A percentile compares a stretch with the other conserved stretches of the same genome.
Evolutionary conservation across 2,797 vertebrate genomes (phyloP).

Genomic region (Sus cebifrons): DNA sequence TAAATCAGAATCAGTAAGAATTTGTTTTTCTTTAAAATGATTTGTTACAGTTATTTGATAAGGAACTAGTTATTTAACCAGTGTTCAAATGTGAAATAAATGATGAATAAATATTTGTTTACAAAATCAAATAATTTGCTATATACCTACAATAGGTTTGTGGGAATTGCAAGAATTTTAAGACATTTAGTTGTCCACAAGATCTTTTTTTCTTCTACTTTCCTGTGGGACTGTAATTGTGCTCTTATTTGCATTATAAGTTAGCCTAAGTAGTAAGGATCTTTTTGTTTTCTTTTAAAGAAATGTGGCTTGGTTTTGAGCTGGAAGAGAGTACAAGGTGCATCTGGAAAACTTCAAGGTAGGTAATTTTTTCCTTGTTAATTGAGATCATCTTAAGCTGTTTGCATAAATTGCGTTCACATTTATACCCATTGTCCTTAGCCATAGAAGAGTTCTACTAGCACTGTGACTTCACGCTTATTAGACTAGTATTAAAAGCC

Average conservation of each 20-base stretch:
- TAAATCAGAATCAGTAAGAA: neutral
- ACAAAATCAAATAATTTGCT: no score
- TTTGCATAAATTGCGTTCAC: neutral
- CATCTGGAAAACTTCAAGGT: constrained; percentile 99
- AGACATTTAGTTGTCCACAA: neutral
- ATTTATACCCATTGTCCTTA: neutral
- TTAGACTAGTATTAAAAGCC: constrained; percentile 1
- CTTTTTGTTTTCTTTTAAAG: constrained; percentile 89
- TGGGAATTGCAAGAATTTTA: constrained; percentile 6
- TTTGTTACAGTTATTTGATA: neutral
- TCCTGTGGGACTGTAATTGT: neutral
- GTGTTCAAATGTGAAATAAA: no score
- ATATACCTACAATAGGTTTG: neutral
- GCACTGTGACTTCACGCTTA: neutral
- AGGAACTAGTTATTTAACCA: no score
- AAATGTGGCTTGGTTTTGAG: constrained; percentile 99
- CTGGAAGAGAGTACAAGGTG: constrained; percentile 99
- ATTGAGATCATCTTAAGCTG: neutral
- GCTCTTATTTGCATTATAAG: constrained; percentile 39
- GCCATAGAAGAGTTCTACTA: neutral
- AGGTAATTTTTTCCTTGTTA: constrained; percentile 78
- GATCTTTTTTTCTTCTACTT: neutral
- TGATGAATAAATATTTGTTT: no score
- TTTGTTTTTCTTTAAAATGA: constrained; percentile 47
- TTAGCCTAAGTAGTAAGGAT: constrained; percentile 44